A percentile compares a stretch with the other conserved stretches of the same genome.
These are phyloP conservation scores for Tortrix viridana DNA, from an alignment of 2,888 invertebrate genomes.

Conservation along the genomic window DNA sequence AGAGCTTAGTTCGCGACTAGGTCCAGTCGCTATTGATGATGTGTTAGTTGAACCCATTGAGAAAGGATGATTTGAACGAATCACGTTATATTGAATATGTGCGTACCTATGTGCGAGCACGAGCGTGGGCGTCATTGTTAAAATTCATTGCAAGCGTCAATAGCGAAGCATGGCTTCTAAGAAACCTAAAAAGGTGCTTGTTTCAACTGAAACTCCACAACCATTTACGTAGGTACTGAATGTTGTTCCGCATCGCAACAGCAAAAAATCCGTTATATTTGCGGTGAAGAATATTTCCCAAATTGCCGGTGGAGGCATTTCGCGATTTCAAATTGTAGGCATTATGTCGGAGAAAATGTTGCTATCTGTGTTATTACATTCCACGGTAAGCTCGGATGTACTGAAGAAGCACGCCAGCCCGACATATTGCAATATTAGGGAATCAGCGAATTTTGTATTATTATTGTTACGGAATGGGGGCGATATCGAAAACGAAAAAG, in stretches of 20 bases:
- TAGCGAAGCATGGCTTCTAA: neutral
- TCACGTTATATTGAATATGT: too few relatives aligned
- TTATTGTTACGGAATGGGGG: constrained; percentile 47
- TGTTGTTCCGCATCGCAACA: constrained; percentile 45
- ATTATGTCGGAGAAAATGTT: constrained; percentile 63
- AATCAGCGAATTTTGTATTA: constrained; percentile 55
- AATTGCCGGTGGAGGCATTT: constrained; percentile 63
- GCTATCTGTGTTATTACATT: constrained; percentile 72
- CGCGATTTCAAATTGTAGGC: constrained; percentile 72
- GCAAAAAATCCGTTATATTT: constrained; percentile 60
- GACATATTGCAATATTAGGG: constrained; percentile 62
- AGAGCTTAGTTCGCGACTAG: too few relatives aligned
- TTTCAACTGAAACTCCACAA: constrained; percentile 6
- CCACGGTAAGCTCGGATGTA: constrained; percentile 55
- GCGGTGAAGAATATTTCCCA: constrained; percentile 59
- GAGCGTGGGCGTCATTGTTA: too few relatives aligned
- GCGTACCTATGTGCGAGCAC: too few relatives aligned
- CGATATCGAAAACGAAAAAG: constrained; percentile 52
- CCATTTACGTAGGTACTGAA: constrained; percentile 41
- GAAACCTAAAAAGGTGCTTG: neutral
- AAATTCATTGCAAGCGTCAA: neutral
- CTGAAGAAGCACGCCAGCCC: constrained; percentile 50
- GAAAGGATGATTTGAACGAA: too few relatives aligned
- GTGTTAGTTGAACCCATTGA: too few relatives aligned
- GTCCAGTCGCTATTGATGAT: too few relatives aligned